A percentile compares a stretch with the other conserved stretches of the same genome.
phyloP scores from a whole-genome alignment of 1,140 invertebrate genomes.

The Vollenhovia emeryi region DNA sequence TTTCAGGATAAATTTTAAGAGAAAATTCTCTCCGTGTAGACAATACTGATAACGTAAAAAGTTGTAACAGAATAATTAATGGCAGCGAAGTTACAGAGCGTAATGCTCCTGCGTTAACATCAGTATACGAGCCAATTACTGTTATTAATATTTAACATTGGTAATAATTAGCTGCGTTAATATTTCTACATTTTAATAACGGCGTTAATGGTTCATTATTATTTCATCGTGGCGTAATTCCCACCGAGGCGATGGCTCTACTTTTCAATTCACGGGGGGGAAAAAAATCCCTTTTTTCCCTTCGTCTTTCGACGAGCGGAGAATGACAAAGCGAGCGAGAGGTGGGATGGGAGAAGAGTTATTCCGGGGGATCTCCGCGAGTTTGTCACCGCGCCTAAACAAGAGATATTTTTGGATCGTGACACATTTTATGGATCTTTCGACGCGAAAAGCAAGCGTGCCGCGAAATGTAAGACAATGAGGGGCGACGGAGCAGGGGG shows the following conservation, averaged over 20 bases:
- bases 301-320: neutral
- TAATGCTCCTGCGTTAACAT: neutral
- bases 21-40: no score
- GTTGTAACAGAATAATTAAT: neutral
- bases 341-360: neutral
- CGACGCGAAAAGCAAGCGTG: conserved; percentile 17
- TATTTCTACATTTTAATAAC: neutral
- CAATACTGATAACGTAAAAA: neutral
- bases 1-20: no score
- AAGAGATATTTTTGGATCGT: conserved; percentile 42
- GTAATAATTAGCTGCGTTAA: neutral
- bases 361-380: neutral
- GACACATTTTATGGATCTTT: conserved; percentile 38
- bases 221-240: neutral
- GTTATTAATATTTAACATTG: neutral
- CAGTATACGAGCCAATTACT: neutral
- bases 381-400: conserved; percentile 33
- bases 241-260: neutral
- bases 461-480: conserved; percentile 41
- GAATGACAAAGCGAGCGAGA: conserved; percentile 4
- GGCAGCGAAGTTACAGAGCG: neutral
- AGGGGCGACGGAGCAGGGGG: neutral
- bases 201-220: neutral
- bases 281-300: neutral
- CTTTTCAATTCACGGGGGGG: neutral